Percentiles rank a stretch among this genome's conserved stretches.
These are phyloP conservation scores for Papilio helenus DNA, from an alignment of 1,140 invertebrate genomes.

Conservation along the genomic window DNA sequence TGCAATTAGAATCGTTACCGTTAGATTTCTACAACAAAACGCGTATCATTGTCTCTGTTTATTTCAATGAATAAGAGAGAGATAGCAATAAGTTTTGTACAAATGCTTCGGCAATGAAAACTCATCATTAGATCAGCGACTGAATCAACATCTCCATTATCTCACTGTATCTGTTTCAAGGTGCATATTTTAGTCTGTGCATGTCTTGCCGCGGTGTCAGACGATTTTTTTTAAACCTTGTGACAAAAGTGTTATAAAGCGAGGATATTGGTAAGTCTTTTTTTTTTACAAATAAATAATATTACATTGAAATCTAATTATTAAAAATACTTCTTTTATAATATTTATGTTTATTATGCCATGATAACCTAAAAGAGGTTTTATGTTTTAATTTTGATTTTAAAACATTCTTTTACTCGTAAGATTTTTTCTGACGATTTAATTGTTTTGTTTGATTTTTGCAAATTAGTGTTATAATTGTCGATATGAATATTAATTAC, in stretches of 20 bases:
- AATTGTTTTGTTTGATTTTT: too few relatives aligned
- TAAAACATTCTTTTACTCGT: too few relatives aligned
- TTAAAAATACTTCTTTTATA: background rate
- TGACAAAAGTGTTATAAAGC: constrained; percentile 20
- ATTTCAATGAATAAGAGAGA: background rate
- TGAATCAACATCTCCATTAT: background rate
- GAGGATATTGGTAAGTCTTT: constrained; percentile 3
- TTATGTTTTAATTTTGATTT: too few relatives aligned
- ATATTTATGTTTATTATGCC: too few relatives aligned
- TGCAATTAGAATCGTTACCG: background rate
- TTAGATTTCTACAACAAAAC: background rate
- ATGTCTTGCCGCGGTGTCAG: constrained; percentile 1
- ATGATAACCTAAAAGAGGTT: background rate
- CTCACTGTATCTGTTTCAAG: background rate
- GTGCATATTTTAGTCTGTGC: background rate
- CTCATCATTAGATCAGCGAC: background rate
- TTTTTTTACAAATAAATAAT: background rate
- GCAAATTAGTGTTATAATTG: too few relatives aligned
- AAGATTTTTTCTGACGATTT: too few relatives aligned
- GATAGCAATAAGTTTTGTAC: background rate
- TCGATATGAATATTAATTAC: too few relatives aligned
- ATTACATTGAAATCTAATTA: background rate
- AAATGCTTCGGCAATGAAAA: background rate
- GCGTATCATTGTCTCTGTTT: background rate
- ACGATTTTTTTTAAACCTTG: constrained; percentile 21